Evolutionary conservation across 2,888 invertebrate genomes (phyloP).

Genomic region (Fragum sueziense): DNA sequence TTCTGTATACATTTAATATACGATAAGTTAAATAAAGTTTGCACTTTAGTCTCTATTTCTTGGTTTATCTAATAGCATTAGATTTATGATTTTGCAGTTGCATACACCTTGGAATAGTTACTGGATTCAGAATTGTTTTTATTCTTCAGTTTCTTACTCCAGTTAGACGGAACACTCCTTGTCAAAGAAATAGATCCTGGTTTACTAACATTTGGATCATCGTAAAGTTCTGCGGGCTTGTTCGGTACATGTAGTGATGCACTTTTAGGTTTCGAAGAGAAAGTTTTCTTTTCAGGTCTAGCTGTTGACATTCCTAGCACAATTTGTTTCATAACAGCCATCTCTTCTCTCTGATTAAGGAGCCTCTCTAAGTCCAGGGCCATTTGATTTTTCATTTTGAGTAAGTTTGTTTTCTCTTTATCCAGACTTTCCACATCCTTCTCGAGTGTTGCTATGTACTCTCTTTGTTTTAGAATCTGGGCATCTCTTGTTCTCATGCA

Average conservation of each 20-base stretch:
- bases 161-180: conserved; percentile 68
- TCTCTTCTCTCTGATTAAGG: conserved; percentile 80
- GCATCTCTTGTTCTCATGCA: conserved; percentile 77
- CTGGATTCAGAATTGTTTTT: conserved; percentile 68
- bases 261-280: conserved; percentile 65
- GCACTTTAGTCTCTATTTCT: no score
- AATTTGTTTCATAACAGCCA: conserved; percentile 80
- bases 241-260: conserved; percentile 61
- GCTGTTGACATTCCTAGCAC: conserved; percentile 75
- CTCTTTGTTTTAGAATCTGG: conserved; percentile 74
- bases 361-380: conserved; percentile 79
- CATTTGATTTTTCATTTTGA: conserved; percentile 78
- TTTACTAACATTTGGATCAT: conserved; percentile 71
- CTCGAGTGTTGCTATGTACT: conserved; percentile 72
- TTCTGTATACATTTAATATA: no score
- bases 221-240: conserved; percentile 63
- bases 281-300: conserved; percentile 62
- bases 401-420: conserved; percentile 72
- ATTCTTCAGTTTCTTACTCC: conserved; percentile 74
- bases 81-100: conserved; percentile 69
- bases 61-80: no score
- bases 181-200: conserved; percentile 75
- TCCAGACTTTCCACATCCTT: conserved; percentile 68
- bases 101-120: conserved; percentile 75
- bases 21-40: no score